These are phyloP conservation scores for Thermophis baileyi DNA, from an alignment of 2,113 vertebrate species.

Conservation along the genomic window DNA sequence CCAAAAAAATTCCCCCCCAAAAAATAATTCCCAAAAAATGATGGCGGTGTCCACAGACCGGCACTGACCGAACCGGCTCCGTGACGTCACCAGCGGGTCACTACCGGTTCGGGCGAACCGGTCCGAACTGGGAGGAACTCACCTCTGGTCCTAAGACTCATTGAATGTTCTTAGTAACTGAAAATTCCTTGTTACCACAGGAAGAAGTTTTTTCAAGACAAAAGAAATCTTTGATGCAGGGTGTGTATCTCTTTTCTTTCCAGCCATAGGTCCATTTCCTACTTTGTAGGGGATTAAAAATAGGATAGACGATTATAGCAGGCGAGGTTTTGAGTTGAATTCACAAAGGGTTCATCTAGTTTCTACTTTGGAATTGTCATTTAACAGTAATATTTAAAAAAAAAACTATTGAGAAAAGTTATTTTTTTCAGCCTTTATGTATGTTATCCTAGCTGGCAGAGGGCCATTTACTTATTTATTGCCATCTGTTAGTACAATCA, in stretches of 20 bases:
- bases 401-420: neutral
- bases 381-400: constrained; percentile 19
- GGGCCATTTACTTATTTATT: constrained; percentile 64
- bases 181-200: neutral
- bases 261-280: neutral
- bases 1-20: no score
- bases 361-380: neutral
- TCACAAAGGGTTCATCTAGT: neutral
- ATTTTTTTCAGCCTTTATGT: constrained; percentile 54
- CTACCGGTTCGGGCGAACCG: no score
- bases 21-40: no score
- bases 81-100: no score
- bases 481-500: constrained; percentile 59
- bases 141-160: no score
- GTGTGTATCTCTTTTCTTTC: neutral
- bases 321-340: neutral
- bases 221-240: neutral
- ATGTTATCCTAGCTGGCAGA: constrained; percentile 66
- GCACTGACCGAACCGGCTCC: no score
- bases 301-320: neutral
- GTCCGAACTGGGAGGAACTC: no score
- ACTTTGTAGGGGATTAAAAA: neutral
- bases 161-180: neutral
- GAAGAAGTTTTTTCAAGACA: neutral
- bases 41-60: no score